Evolutionary conservation across 2,113 vertebrate species (phyloP), one percentile per base, ranked within the genome.

Genomic region (Platanista minor): DNA sequence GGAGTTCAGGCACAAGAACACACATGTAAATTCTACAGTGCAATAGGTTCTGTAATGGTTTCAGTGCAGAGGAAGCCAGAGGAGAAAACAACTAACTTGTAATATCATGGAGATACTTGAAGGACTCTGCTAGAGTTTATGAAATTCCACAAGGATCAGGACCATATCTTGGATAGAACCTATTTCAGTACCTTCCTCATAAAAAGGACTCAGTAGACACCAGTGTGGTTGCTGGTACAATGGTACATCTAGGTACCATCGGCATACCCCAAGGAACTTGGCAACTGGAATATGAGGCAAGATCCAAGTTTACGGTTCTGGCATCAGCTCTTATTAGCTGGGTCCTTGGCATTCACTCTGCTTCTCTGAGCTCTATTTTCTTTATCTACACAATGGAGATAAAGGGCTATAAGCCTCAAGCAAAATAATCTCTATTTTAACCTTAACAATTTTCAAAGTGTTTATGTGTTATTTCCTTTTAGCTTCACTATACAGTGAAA

Each of bases 401-500:
- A 64, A 91, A 72, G 13, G 33, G n/a, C 29, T 62, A 5, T 87
- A 78, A 87, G 6, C 23, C 17, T 92, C 31, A 77, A 72, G 57
- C 61, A 85, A 82, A 96, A 75, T 59, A 74, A 61, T 80, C 39
- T 62, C 0, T 83, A 71, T 82, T 90, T 94, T 82, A 88, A 66
- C 39, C 15, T 49, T 80, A 93, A 62, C 33, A 54, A 11, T 83
- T 87, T 82, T 69, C 25, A 54, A 23, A 49, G 39, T 36, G 23
- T 66, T 95, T 41, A 49, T 88, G 25, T 31, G 72, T 84, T 85
- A 75, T n/a, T 81, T 92, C 43, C 62, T 90, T 95, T 94, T 81
- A 96, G 15, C 33, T 54, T 82, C 49, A 52, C 83, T 66, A 14
- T 69, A 41, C 8, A 77, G 7, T 69, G 61, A 94, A 90, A 52